Base-by-base conservation (phyloP, 2,888 invertebrate species). In the Habroteleia sp. region DNA sequence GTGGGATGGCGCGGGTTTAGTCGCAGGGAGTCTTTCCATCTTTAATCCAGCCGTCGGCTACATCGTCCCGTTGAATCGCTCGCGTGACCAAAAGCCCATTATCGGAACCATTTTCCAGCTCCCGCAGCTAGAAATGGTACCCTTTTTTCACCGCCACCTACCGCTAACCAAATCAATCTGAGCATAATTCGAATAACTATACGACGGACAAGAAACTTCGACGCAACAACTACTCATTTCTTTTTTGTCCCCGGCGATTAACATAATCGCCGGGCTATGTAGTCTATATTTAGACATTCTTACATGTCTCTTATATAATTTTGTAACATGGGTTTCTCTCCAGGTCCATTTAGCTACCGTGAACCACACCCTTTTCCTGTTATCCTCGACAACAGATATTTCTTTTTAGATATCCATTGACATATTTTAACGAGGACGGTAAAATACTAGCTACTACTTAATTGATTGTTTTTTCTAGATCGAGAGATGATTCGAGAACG, bases 271-370 rank as follows among this genome's bases (percentile, higher is more conserved):
- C n/a, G 10, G 29, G 39, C 13, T 48, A 62, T 10, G 23, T 63
- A 31, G 50, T 39, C 56, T 63, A 60, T 69, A 69, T 60, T 69
- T 56, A 56, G 72, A 62, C 31, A 62, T 46, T 71, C 62, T 42
- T 46, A 39, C 29, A 60, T 29, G 37, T 60, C 50, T 60, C 39
- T 71, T 71, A 71, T 62, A 48, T 63, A 72, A 72, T 48, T 56
- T 56, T 71, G 41, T 35, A 35, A 33, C 54, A 16, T 25, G 71
- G 78, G 74, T 78, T 73, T 74, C 66, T 66, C 60, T 60, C 39
- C 50, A 62, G 72, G 73, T 78, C 81, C 80, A 83, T 83, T 85
- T 80, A 79, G 84, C 86, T 85, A 86, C 85, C 78, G 84, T 76
- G 31, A 82, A 69, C 84, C 84, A 83, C 86, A 83, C 85, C 85